Evolutionary conservation across 1,140 invertebrate genomes (phyloP).

Genomic region (Drosophila cardini): DNA sequence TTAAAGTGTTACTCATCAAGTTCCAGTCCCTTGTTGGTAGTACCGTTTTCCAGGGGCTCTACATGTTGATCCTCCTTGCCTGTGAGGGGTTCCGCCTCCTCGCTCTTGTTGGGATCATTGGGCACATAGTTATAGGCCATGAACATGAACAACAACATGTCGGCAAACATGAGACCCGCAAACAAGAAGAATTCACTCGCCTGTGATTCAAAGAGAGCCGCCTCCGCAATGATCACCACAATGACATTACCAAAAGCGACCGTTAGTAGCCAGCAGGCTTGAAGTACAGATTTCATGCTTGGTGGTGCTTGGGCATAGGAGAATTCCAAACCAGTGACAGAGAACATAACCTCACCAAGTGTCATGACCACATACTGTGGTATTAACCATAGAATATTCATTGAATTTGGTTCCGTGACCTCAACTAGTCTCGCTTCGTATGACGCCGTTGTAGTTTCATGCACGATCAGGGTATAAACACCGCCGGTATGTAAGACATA

Average conservation of each 20-base stretch:
- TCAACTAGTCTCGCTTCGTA: slow-evolving; percentile 31
- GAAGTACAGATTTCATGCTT: slow-evolving; percentile 96
- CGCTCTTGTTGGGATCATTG: slow-evolving; percentile 59
- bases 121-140: slow-evolving; percentile 90
- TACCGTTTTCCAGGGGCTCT: slow-evolving; percentile 43
- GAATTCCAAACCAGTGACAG: slow-evolving; percentile 96
- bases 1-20: slow-evolving; percentile 40
- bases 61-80: slow-evolving; percentile 33
- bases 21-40: slow-evolving; percentile 68
- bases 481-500: slow-evolving; percentile 86
- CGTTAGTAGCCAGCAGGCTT: slow-evolving; percentile 95
- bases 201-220: slow-evolving; percentile 77
- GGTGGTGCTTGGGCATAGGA: slow-evolving; percentile 94
- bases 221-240: slow-evolving; percentile 91
- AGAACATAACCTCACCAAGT: slow-evolving; percentile 93
- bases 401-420: slow-evolving; percentile 88
- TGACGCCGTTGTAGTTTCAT: slow-evolving; percentile 14
- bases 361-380: slow-evolving; percentile 96
- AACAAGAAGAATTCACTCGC: slow-evolving; percentile 95
- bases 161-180: slow-evolving; percentile 92
- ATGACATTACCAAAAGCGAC: slow-evolving; percentile 96
- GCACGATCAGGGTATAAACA: slow-evolving; percentile 87
- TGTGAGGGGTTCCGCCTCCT: slow-evolving; percentile 60
- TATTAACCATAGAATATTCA: slow-evolving; percentile 93
- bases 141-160: slow-evolving; percentile 92